Evolutionary conservation across 2,888 invertebrate genomes (phyloP), one percentile per base, ranked within the genome.

Genomic region (Drosophila flavopinicola): DNA sequence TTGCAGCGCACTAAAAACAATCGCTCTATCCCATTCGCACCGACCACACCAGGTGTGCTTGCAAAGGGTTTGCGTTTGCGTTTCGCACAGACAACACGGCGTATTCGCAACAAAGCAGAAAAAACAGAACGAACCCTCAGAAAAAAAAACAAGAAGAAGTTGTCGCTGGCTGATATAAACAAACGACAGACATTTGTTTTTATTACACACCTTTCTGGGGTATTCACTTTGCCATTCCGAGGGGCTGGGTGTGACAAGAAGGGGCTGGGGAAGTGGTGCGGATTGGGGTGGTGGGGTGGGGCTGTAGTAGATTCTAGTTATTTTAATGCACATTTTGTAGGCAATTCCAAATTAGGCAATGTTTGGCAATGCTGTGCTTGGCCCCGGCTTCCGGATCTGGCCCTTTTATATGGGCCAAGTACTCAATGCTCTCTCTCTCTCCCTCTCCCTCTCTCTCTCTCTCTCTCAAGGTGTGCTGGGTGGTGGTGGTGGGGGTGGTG

Each of bases 151-250:
- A 32, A 44, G 37, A 51, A 56, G 53, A 68, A 74, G 61, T 80
- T 79, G 84, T 79, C 78, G 80, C 75, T 72, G 39, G 77, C 85
- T 89, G 89, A 89, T 87, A 88, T 89, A 90, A 90, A 91, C 89
- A 90, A 91, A 91, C 90, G 90, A 90, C 90, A 88, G 88, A 91
- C 91, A 91, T 91, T 91, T 91, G 89, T 91, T 91, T 91, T 91
- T 91, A 91, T 91, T 91, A 91, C 84, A 88, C 90, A 89, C 89
- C 89, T 89, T 89, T 88, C 82, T 68, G 70, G 69, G 52, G 41
- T 53, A 56, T 54, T 57, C 39, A 57, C 52, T 59, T 52, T 42
- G 52, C 6, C 29, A 10, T n/a, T 33, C 42, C 17, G 29, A 23
- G 51, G 7, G 1, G 20, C 9, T 0, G 23, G 25, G 30, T n/a